phyloP scores from a whole-genome alignment of 64 coral and sea anemone genomes.

The Porites lutea region DNA sequence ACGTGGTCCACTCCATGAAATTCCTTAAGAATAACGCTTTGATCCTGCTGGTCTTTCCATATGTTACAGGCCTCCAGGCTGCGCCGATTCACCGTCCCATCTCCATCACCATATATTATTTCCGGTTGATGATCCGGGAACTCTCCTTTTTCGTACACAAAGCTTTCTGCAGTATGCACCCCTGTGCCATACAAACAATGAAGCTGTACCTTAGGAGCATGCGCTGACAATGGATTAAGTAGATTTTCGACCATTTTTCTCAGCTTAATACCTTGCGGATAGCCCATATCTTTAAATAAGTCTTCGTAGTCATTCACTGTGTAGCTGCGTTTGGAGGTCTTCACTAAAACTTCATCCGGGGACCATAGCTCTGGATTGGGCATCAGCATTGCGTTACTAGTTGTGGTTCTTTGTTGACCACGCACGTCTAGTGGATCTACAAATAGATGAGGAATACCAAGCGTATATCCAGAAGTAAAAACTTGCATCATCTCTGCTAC shows the following conservation, averaged over 20 bases:
- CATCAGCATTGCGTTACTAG: constrained; percentile 76
- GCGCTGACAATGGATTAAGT: constrained; percentile 53
- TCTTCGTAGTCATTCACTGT: constrained; percentile 71
- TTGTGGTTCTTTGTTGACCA: constrained; percentile 72
- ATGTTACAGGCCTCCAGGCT: constrained; percentile 69
- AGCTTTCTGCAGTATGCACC: constrained; percentile 65
- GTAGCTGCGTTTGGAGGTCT: constrained; percentile 61
- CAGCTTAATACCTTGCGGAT: constrained; percentile 51
- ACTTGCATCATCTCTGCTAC: constrained; percentile 40
- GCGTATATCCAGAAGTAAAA: constrained; percentile 66
- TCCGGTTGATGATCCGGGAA: constrained; percentile 79
- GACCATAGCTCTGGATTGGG: constrained; percentile 82
- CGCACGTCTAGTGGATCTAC: constrained; percentile 77
- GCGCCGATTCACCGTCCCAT: constrained; percentile 77
- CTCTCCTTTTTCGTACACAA: constrained; percentile 64
- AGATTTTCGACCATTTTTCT: constrained; percentile 49
- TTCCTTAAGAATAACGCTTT: constrained; percentile 24
- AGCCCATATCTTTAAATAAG: constrained; percentile 81
- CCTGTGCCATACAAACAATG: constrained; percentile 77
- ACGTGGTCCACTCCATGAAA: constrained; percentile 63
- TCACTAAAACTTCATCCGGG: constrained; percentile 73
- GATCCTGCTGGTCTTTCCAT: constrained; percentile 46
- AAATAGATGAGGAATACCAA: constrained; percentile 67
- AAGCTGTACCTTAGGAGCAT: constrained; percentile 67
- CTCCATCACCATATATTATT: constrained; percentile 61